phyloP scores from a whole-genome alignment of 2,888 invertebrate species.

The Hyposoter dolosus region DNA sequence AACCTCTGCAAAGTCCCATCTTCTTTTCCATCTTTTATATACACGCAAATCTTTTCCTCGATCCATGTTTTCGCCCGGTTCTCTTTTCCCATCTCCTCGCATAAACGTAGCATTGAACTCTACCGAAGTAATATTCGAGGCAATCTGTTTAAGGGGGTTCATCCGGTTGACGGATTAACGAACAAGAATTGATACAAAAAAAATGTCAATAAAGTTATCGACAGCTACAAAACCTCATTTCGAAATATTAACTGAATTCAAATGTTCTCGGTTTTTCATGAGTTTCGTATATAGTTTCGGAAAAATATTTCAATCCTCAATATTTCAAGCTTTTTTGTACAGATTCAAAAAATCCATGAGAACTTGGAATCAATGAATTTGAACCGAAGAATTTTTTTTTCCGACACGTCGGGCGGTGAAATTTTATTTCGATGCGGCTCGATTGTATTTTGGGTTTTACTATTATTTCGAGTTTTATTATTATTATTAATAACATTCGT shows the following conservation, averaged over 20 bases:
- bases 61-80: slow-evolving; percentile 1
- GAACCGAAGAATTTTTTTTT: too few species aligned
- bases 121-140: not conserved
- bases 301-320: too few species aligned
- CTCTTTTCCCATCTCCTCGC: slow-evolving; percentile 1
- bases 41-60: slow-evolving; percentile 35
- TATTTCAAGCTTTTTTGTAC: too few species aligned
- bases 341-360: too few species aligned
- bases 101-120: not conserved
- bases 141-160: not conserved
- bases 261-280: too few species aligned
- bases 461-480: not conserved
- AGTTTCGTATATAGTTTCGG: too few species aligned
- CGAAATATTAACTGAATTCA: too few species aligned
- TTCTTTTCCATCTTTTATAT: slow-evolving; percentile 26
- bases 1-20: slow-evolving; percentile 51
- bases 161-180: not conserved
- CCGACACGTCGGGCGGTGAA: too few species aligned
- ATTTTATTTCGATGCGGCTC: not conserved
- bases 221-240: too few species aligned
- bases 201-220: too few species aligned
- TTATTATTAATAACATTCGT: not conserved
- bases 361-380: too few species aligned
- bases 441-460: not conserved
- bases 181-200: too few species aligned